Evolutionary conservation across 2,888 invertebrate species (phyloP).

Genomic region (Opisthograptis luteolata): DNA sequence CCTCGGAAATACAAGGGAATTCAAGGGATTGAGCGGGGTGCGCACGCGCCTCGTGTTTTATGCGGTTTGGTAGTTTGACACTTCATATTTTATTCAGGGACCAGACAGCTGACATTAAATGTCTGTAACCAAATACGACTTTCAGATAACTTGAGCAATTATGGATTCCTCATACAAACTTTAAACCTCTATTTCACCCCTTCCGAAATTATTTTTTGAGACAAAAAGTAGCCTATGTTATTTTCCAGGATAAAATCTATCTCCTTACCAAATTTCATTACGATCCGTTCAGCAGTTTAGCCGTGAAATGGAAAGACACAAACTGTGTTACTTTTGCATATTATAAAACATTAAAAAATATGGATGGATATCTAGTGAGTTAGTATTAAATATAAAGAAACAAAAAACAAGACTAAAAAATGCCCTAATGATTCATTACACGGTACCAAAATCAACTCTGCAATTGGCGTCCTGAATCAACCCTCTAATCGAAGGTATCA

Average conservation of each 20-base stretch:
- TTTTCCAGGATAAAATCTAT: no score
- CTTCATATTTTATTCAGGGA: constrained; percentile 1
- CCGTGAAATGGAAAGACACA: no score
- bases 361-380: no score
- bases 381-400: not conserved
- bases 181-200: no score
- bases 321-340: no score
- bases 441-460: constrained; percentile 48
- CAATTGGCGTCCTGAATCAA: constrained; percentile 45
- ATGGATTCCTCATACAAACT: no score
- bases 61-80: constrained; percentile 21
- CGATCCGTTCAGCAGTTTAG: no score
- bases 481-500: constrained; percentile 61
- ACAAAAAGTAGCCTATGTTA: no score
- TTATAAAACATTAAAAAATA: no score
- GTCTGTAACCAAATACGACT: not conserved
- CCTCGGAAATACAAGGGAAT: constrained; percentile 19
- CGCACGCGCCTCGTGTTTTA: constrained; percentile 19
- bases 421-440: constrained; percentile 51
- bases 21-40: not conserved
- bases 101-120: not conserved
- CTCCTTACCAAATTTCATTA: no score
- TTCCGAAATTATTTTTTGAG: no score
- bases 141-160: no score
- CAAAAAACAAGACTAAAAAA: not conserved